A percentile compares a stretch with the other conserved stretches of the same genome.
These are phyloP conservation scores for Nemurella pictetii DNA, from an alignment of 2,888 invertebrate genomes.

Conservation along the genomic window DNA sequence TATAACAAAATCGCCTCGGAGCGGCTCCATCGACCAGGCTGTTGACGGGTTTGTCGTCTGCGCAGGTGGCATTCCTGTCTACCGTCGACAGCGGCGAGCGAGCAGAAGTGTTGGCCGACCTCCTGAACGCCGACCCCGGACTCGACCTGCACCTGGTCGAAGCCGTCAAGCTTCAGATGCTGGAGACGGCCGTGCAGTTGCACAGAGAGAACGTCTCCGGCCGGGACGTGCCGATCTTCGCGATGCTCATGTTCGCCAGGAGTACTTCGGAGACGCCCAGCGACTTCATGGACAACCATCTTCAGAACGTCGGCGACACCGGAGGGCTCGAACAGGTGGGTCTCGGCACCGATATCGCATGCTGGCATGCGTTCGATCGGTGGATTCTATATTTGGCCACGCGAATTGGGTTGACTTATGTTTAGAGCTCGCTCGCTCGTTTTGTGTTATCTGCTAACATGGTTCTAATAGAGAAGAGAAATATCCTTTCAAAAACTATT, in stretches of 20 bases:
- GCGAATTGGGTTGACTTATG: too few species aligned
- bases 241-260: constrained; percentile 52
- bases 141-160: constrained; percentile 45
- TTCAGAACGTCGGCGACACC: constrained; percentile 52
- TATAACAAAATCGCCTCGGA: too few species aligned
- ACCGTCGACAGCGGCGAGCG: constrained; percentile 34
- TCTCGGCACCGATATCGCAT: background rate
- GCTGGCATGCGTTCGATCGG: too few species aligned
- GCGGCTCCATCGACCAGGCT: too few species aligned
- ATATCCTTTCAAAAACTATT: too few species aligned
- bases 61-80: constrained; percentile 34
- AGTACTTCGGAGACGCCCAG: constrained; percentile 50
- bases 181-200: constrained; percentile 50
- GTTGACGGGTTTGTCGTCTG: background rate
- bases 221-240: constrained; percentile 51
- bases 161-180: constrained; percentile 51
- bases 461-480: too few species aligned
- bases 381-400: too few species aligned
- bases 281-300: constrained; percentile 51
- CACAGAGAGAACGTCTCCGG: constrained; percentile 47
- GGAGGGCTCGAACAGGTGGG: constrained; percentile 53
- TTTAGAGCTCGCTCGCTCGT: too few species aligned
- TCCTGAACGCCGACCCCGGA: constrained; percentile 43
- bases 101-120: constrained; percentile 36
- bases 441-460: too few species aligned